Conservation (phyloP, 2,113 vertebrate species). For the Seriola dumerili region DNA sequence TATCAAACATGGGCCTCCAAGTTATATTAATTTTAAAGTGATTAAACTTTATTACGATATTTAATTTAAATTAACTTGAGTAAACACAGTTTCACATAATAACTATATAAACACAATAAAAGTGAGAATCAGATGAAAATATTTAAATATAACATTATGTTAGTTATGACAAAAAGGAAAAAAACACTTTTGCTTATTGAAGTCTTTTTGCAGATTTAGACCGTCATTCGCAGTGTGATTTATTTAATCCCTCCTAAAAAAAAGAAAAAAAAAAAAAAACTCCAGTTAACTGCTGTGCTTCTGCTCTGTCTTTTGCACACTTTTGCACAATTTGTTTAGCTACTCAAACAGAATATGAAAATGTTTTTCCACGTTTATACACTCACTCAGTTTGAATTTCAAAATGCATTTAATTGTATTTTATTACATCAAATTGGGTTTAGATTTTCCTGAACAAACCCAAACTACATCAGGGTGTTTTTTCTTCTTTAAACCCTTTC, state of each 20-base stretch:
- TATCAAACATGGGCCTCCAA: background rate
- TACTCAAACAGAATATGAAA: background rate
- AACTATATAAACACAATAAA: background rate
- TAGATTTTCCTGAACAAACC: background rate
- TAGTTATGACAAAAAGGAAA: background rate
- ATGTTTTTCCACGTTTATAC: background rate
- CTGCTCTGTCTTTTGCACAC: background rate
- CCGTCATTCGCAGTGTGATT: background rate
- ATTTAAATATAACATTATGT: background rate
- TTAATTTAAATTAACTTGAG: background rate
- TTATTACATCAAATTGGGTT: rapidly evolving
- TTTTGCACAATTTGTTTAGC: too few species aligned
- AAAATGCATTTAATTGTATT: background rate
- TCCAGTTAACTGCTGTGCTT: too few species aligned
- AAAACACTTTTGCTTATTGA: background rate
- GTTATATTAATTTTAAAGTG: background rate
- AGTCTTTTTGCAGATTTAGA: background rate
- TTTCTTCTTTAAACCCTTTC: background rate
- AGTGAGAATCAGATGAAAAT: background rate
- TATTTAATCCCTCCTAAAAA: background rate
- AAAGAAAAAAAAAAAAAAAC: background rate
- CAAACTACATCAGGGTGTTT: background rate
- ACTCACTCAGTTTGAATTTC: background rate
- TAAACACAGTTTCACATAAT: background rate
- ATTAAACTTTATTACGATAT: background rate